Percentiles rank a stretch among this genome's conserved stretches.
phyloP scores from a whole-genome alignment of 1,140 invertebrate species.

The Meteorus sp. region DNA sequence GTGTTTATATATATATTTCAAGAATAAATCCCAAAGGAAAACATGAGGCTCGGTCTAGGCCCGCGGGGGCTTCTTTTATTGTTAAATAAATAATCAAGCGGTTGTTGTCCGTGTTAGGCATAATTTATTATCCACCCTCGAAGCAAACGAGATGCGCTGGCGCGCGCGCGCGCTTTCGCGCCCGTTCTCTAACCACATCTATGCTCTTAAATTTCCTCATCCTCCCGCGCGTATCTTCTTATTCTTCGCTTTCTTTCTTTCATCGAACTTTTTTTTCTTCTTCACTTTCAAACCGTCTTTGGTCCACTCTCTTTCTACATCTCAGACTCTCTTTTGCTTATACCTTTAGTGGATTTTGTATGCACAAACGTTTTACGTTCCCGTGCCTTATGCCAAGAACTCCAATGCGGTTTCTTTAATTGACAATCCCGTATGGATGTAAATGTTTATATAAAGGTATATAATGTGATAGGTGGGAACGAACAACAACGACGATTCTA shows the following conservation, averaged over 20 bases:
- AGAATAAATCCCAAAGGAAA: constrained; percentile 18
- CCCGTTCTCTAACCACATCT: constrained; percentile 34
- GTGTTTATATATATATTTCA: no score
- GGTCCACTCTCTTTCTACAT: no score
- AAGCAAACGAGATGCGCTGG: constrained; percentile 26
- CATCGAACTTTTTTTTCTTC: constrained; percentile 15
- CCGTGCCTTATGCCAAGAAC: constrained; percentile 43
- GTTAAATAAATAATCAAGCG: constrained; percentile 54
- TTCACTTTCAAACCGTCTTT: no score
- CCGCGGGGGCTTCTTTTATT: constrained; percentile 42
- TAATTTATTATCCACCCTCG: constrained; percentile 48
- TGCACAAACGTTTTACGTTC: background rate
- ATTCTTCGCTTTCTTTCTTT: constrained; percentile 34
- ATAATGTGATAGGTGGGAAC: constrained; percentile 43
- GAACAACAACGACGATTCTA: constrained; percentile 39
- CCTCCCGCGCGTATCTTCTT: constrained; percentile 32
- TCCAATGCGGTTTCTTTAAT: constrained; percentile 45
- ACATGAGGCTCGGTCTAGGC: background rate
- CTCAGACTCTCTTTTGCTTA: background rate
- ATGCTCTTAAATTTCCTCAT: constrained; percentile 33
- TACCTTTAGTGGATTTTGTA: no score
- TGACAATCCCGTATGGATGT: constrained; percentile 40
- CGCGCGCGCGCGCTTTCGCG: constrained; percentile 18
- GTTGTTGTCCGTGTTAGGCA: constrained; percentile 41
- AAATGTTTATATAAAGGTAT: no score